Percentiles rank a stretch among this genome's conserved stretches.
Evolutionary conservation across 2,888 invertebrate genomes (phyloP).

Genomic region (Spialia ferax): DNA sequence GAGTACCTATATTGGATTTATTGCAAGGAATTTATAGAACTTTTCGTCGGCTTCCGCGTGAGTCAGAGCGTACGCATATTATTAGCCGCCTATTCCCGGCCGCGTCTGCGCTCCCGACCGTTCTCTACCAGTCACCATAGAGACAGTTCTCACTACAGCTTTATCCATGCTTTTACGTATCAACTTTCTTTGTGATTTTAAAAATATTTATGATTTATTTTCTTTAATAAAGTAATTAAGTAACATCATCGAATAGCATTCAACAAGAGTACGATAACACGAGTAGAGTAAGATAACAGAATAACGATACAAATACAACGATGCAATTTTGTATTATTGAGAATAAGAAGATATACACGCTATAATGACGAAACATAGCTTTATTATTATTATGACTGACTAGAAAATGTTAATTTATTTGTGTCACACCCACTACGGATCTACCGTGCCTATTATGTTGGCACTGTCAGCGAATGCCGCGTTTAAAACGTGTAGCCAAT

Average conservation of each 20-base stretch:
- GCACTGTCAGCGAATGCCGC: not conserved
- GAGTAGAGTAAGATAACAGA: not conserved
- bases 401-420: conserved; percentile 43
- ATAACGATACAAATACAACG: not conserved
- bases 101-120: conserved; percentile 47
- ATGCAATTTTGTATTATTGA: no score
- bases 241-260: not conserved
- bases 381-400: not conserved
- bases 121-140: conserved; percentile 43
- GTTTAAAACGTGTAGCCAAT: not conserved
- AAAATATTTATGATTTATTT: conserved; percentile 12
- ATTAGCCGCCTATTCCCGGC: conserved; percentile 71
- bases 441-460: not conserved
- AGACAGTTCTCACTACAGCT: conserved; percentile 21
- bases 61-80: conserved; percentile 69
- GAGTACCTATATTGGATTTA: conserved; percentile 57
- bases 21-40: conserved; percentile 69
- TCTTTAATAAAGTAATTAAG: not conserved
- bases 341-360: not conserved
- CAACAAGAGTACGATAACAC: not conserved
- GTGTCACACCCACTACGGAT: conserved; percentile 40
- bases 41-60: conserved; percentile 72
- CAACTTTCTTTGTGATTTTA: not conserved
- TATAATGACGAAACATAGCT: not conserved
- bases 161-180: not conserved